Evolutionary conservation across 2,888 invertebrate species (phyloP).

Genomic region (Petrolisthes cinctipes): DNA sequence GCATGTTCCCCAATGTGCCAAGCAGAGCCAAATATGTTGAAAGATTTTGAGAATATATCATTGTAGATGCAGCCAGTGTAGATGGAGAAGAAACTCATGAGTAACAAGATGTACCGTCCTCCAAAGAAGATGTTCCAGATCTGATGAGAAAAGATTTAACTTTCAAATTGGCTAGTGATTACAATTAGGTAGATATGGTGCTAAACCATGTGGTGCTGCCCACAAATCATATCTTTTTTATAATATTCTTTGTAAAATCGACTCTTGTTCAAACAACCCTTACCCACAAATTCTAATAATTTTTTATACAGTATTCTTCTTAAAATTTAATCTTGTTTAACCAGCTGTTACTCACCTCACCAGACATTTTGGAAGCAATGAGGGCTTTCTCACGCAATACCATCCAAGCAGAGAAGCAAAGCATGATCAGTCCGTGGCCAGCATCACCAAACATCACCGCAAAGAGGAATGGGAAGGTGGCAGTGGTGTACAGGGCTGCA

Average conservation of each 20-base stretch:
- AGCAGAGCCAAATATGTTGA: constrained; percentile 75
- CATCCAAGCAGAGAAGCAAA: constrained; percentile 84
- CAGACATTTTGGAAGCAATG: constrained; percentile 70
- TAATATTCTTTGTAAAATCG: no score
- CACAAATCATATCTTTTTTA: not conserved
- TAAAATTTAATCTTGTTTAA: not conserved
- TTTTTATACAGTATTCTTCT: not conserved
- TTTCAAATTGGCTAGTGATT: not conserved
- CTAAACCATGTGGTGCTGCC: no score
- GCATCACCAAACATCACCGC: constrained; percentile 96
- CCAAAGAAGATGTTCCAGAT: constrained; percentile 82
- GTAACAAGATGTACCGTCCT: constrained; percentile 82
- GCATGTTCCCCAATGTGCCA: constrained; percentile 58
- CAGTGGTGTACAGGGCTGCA: constrained; percentile 84
- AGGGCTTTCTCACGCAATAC: constrained; percentile 83
- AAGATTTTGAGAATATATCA: constrained; percentile 82
- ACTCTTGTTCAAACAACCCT: not conserved
- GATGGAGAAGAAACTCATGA: constrained; percentile 84
- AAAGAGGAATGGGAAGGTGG: constrained; percentile 95
- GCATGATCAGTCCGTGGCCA: constrained; percentile 90
- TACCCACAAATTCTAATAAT: not conserved
- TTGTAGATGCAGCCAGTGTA: constrained; percentile 85
- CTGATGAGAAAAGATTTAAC: constrained; percentile 65
- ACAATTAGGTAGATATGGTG: not conserved
- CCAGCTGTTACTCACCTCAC: constrained; percentile 67